Evolutionary conservation across 1,140 invertebrate genomes (phyloP), one percentile per base, ranked within the genome.

Genomic region (Drosophila bocki): DNA sequence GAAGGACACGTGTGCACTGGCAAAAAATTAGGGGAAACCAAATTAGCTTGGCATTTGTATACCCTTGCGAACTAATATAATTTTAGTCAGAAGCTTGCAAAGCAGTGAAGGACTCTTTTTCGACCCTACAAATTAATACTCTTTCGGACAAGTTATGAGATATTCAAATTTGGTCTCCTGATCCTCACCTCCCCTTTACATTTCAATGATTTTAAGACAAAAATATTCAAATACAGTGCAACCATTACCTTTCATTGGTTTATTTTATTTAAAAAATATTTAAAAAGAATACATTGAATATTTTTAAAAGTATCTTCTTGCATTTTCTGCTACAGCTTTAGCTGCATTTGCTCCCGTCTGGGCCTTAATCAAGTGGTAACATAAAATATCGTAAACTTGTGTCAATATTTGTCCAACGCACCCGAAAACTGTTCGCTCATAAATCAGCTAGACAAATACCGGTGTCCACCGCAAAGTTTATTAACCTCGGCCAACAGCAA

Each of bases 381-480:
- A 87, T 87, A 87, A 80, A 82, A 63, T 75, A 80, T 70, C 7
- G 7, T 44, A 75, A 48, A 59, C 78, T 81, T 70, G 57, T 75
- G 78, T 61, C 80, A 88, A 84, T 90, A 88, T 88, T 88, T 84
- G 62, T 59, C 39, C 54, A 64, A 61, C 61, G 61, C 47, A 60
- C 76, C 69, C 50, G 54, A 74, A 72, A 51, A 72, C 42, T 42
- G 17, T 45, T 71, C 69, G 68, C 84, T 80, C 84, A 90, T 88
- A 88, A 88, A 90, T 88, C 77, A 90, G 80, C 80, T 80, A 84
- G 72, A 83, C 84, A 87, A 80, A 88, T 67, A 86, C 50, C 53
- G 19, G 35, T 56, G 71, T 62, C 75, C 39, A 60, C 51, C 71
- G 58, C 39, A 69, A 88, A 88, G 84, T 87, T 84, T 76, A 84